Base-by-base conservation (phyloP, 2,113 vertebrate species). In the Sapayoa aenigma region DNA sequence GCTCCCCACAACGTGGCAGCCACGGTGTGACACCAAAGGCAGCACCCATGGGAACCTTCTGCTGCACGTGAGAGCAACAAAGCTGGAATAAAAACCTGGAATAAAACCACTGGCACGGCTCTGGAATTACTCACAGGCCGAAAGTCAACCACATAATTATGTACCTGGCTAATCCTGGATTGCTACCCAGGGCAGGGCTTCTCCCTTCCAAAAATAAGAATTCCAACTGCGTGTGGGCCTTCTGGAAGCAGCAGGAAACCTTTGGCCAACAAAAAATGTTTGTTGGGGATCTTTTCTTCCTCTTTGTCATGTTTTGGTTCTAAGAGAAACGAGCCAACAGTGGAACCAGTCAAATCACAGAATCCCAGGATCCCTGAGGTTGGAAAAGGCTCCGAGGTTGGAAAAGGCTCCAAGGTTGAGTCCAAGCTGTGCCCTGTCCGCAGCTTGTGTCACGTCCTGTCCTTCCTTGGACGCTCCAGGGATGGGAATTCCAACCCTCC, bases 321-420 rank as follows among this genome's bases (percentile, higher is more conserved):
- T 7, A 12, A 15, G 20, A 41, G 33, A 50, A 91, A 44, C 0
- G 0, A 49, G 6, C 7, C 18, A 25, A 8, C 1, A 5, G 35
- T 4, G 31, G 46, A 10, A 41, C 10, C 28, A 21, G 11, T 19
- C 33, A 39, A 60, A 41, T 20, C 52, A 46, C 28, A 5, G 18
- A 58, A 52, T 52, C 22, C 10, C 5, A 1, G 60, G 12, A n/a
- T 25, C 6, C 6, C 6, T 9, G 3, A 27, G 42, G 6, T 2
- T 35, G 42, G 68, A 33, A 81, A 66, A 66, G 42, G n/a, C n/a
- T n/a, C n/a, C n/a, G 3, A 27, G 42, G 6, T 2, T 35, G 42
- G 68, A 33, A 81, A 66, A 66, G 2, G 58, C 22, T 10, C 42
- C 31, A 6, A 49, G 42, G 9, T 1, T 1, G 0, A 65, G 42